phyloP scores from a whole-genome alignment of 2,113 vertebrate species.

The Anthoscopus minutus region DNA sequence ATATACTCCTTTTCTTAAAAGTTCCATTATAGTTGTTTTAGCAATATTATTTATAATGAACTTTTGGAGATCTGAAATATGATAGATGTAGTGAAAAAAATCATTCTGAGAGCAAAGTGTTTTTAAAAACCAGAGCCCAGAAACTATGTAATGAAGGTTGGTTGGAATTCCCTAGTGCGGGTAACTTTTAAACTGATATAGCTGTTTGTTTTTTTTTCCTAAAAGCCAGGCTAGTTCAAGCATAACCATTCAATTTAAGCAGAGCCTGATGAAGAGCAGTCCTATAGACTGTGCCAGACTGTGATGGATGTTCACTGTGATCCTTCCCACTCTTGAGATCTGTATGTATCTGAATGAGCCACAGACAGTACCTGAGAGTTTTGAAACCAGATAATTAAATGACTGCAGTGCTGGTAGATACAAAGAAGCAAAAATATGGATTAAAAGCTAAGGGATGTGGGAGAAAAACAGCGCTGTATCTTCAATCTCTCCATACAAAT shows the following conservation, averaged over 20 bases:
- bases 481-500: neutral
- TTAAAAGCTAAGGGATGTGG: neutral
- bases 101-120: neutral
- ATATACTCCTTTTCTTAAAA: neutral
- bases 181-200: neutral
- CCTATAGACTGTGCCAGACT: neutral
- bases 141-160: neutral
- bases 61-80: neutral
- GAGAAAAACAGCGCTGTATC: neutral
- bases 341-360: neutral
- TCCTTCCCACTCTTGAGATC: slow-evolving; percentile 7
- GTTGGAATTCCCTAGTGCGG: neutral
- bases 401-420: neutral
- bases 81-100: neutral
- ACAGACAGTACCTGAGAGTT: neutral
- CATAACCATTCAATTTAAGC: neutral
- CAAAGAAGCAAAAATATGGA: neutral
- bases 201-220: neutral
- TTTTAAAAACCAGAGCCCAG: neutral
- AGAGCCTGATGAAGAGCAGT: neutral
- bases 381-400: neutral
- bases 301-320: neutral
- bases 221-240: neutral
- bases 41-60: neutral
- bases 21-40: neutral